Evolutionary conservation across 2,113 vertebrate genomes (phyloP).

Genomic region (Alaudala cheleensis): DNA sequence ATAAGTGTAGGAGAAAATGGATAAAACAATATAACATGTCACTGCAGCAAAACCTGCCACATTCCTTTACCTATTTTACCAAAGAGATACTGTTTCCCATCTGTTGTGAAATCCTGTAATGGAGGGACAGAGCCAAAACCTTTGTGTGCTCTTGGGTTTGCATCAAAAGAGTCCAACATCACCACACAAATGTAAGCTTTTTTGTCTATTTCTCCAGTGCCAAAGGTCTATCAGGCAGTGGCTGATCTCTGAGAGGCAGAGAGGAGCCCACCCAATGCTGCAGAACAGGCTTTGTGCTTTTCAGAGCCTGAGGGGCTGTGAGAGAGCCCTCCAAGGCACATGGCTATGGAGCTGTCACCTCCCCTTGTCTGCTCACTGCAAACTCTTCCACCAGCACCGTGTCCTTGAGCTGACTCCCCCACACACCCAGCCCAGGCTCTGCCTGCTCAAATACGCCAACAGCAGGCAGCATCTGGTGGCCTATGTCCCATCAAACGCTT

Average conservation of each 20-base stretch:
- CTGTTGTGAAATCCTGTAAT: neutral
- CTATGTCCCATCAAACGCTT: neutral
- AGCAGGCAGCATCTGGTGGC: neutral
- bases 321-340: neutral
- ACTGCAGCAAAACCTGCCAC: neutral
- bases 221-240: neutral
- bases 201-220: neutral
- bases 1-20: neutral
- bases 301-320: neutral
- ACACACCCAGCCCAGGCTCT: neutral
- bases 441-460: neutral
- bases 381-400: neutral
- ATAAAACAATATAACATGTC: neutral
- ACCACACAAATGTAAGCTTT: neutral
- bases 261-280: neutral
- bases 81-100: neutral
- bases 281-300: neutral
- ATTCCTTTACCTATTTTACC: neutral
- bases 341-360: rapidly evolving
- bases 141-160: neutral
- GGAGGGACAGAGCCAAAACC: neutral
- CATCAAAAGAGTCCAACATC: neutral
- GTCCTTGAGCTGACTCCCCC: neutral
- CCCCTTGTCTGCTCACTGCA: neutral
- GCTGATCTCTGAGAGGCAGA: neutral